These are phyloP conservation scores for Bergia sp. DNA, from an alignment of 92 coral and sea anemone genomes.

Conservation along the genomic window DNA sequence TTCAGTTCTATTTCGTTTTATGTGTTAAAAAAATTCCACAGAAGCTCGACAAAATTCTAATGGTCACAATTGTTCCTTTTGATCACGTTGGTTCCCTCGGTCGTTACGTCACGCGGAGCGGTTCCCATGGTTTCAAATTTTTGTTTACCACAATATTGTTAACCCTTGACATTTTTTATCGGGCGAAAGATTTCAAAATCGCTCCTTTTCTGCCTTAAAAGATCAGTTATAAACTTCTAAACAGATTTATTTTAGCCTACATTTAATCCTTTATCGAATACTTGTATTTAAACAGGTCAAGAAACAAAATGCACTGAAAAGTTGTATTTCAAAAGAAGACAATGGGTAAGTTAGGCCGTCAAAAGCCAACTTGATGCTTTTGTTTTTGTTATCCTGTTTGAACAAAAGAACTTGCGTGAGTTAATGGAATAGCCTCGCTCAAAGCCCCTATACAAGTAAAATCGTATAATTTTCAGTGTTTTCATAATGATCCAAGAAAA, in stretches of 20 bases:
- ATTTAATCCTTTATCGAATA: background rate
- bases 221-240: background rate
- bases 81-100: slow-evolving; percentile 66
- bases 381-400: slow-evolving; percentile 20
- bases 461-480: background rate
- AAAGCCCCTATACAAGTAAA: background rate
- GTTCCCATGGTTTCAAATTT: slow-evolving; percentile 61
- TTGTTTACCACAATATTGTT: slow-evolving; percentile 67
- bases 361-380: background rate
- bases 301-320: background rate
- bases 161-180: slow-evolving; percentile 26
- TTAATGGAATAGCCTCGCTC: background rate
- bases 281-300: background rate
- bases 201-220: background rate
- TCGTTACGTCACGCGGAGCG: slow-evolving; percentile 84
- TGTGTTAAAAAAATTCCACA: background rate
- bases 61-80: slow-evolving; percentile 29
- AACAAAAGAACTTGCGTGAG: background rate
- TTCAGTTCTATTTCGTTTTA: background rate
- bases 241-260: background rate
- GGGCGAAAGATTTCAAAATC: background rate
- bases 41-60: slow-evolving; percentile 3
- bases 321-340: background rate
- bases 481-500: background rate
- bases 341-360: background rate